phyloP scores from a whole-genome alignment of 2,113 vertebrate genomes.

The Forbesichthys agassizii region DNA sequence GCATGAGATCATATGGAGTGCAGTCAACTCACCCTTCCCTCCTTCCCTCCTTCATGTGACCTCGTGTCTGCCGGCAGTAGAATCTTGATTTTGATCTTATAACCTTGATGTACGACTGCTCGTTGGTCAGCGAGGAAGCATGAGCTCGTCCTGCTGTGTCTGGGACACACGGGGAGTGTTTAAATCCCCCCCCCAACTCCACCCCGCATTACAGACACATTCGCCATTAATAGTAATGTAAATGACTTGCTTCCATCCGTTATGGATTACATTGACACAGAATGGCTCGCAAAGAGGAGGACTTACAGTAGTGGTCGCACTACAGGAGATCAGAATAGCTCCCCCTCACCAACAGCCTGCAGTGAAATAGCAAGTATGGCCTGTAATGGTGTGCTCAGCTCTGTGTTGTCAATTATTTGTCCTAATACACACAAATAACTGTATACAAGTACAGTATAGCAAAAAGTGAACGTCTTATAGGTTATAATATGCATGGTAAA shows the following conservation, averaged over 20 bases:
- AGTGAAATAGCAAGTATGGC: slow-evolving; percentile 67
- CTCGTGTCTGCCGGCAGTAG: slow-evolving; percentile 43
- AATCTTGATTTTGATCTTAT: slow-evolving; percentile 59
- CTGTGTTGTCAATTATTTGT: slow-evolving; percentile 45
- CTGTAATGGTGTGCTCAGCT: slow-evolving; percentile 58
- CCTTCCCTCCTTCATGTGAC: slow-evolving; percentile 38
- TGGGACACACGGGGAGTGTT: slow-evolving; percentile 51
- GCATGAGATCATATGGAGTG: slow-evolving; percentile 55
- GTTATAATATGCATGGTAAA: slow-evolving; percentile 9
- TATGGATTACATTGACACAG: slow-evolving; percentile 59
- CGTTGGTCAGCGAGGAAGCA: slow-evolving; percentile 44
- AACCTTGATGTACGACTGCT: slow-evolving; percentile 53
- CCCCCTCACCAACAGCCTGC: slow-evolving; percentile 31
- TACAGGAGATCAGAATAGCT: slow-evolving; percentile 53
- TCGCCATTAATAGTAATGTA: slow-evolving; percentile 65
- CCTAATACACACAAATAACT: slow-evolving; percentile 15
- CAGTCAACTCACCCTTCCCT: slow-evolving; percentile 41
- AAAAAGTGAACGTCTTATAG: not conserved
- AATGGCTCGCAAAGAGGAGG: slow-evolving; percentile 52
- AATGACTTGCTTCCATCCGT: slow-evolving; percentile 63
- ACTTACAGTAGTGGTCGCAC: slow-evolving; percentile 56
- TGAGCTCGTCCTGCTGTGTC: slow-evolving; percentile 39
- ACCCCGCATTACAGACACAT: slow-evolving; percentile 31
- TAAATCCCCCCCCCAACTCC: slow-evolving; percentile 34
- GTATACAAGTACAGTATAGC: slow-evolving; percentile 4